A percentile compares a stretch with the other conserved stretches of the same genome.
Evolutionary conservation across 2,797 vertebrate genomes (phyloP).

Genomic region (Oreonectes daqikongensis): DNA sequence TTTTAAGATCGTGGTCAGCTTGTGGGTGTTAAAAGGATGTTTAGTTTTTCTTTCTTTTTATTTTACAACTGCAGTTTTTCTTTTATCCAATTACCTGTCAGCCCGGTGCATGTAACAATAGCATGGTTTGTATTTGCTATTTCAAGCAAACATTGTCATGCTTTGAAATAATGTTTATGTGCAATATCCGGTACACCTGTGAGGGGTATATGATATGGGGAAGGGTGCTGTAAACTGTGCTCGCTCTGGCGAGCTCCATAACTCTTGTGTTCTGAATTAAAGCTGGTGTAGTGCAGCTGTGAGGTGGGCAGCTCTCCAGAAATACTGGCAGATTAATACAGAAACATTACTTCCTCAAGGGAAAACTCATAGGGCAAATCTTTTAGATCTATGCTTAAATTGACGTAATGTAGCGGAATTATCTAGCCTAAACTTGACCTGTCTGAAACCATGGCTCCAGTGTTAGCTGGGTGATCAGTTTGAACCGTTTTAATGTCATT

Average conservation of each 20-base stretch:
- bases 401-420: not conserved
- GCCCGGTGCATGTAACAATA: not conserved
- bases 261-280: slow-evolving; percentile 57
- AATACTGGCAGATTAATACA: not conserved
- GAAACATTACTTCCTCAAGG: not conserved
- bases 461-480: not conserved
- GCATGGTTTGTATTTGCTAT: not conserved
- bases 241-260: slow-evolving; percentile 32
- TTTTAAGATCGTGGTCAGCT: too few species aligned
- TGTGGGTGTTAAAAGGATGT: not conserved
- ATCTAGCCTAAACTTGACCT: not conserved
- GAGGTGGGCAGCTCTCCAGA: not conserved
- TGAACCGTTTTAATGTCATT: too few species aligned
- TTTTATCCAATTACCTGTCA: not conserved
- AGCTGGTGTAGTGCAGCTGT: not conserved
- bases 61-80: not conserved
- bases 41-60: not conserved
- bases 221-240: slow-evolving; percentile 21
- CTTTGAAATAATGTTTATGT: too few species aligned
- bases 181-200: too few species aligned
- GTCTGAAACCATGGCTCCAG: not conserved
- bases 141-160: not conserved
- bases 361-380: not conserved
- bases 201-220: not conserved
- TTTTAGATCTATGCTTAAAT: not conserved